phyloP scores from a whole-genome alignment of 2,797 vertebrate species.

The Corythornis leucogaster region DNA sequence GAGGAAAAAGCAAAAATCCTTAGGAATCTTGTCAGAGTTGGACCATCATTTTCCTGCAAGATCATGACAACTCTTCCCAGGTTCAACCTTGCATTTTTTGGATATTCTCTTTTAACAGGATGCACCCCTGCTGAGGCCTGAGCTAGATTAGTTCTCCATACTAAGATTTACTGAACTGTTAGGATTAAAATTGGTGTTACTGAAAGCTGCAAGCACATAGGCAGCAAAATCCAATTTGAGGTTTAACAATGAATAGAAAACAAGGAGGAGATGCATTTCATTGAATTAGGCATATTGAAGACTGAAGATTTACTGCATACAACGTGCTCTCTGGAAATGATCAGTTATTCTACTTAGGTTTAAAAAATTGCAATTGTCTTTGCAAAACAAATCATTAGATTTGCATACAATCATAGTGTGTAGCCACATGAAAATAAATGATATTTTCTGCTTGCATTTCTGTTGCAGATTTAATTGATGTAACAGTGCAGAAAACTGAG shows the following conservation, averaged over 20 bases:
- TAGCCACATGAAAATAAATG: slow-evolving; percentile 56
- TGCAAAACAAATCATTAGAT: slow-evolving; percentile 60
- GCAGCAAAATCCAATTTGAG: neutral
- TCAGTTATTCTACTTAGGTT: slow-evolving; percentile 38
- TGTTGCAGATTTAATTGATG: slow-evolving; percentile 72
- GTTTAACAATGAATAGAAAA: slow-evolving; percentile 1
- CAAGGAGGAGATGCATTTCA: slow-evolving; percentile 24
- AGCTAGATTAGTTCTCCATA: neutral
- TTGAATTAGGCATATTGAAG: slow-evolving; percentile 1
- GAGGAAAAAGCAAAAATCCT: neutral
- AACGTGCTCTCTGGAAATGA: neutral
- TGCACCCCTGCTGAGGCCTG: neutral
- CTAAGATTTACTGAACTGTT: neutral
- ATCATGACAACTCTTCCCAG: neutral
- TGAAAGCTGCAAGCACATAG: neutral
- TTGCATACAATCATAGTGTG: slow-evolving; percentile 56
- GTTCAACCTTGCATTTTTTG: neutral
- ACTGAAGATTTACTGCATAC: slow-evolving; percentile 30
- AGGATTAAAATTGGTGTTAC: neutral
- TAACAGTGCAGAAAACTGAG: slow-evolving; percentile 72
- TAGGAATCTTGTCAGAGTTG: neutral
- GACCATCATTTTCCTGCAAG: neutral
- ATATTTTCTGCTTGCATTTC: slow-evolving; percentile 50
- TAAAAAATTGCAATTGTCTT: slow-evolving; percentile 56
- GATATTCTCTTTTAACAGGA: neutral